phyloP scores from a whole-genome alignment of 1,140 invertebrate species.

The Tetramorium parvispinum region DNA sequence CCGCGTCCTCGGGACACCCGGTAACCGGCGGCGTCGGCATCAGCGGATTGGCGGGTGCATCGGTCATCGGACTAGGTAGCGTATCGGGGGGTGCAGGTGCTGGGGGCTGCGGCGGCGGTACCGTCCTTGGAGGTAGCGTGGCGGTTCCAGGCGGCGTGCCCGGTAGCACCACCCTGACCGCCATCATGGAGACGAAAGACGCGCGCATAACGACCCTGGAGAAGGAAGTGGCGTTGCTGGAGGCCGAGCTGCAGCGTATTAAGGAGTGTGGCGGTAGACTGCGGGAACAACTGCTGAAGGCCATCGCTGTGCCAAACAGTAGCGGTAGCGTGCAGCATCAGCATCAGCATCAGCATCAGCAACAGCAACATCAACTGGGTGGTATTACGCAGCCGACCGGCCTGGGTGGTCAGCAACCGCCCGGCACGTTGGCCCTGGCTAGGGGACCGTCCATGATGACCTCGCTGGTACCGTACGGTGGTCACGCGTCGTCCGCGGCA shows the following conservation, averaged over 20 bases:
- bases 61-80: conserved; percentile 80
- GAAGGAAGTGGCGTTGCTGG: conserved; percentile 91
- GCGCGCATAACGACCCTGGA: conserved; percentile 94
- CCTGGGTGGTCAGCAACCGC: conserved; percentile 71
- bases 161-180: conserved; percentile 90
- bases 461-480: conserved; percentile 78
- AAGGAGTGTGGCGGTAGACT: conserved; percentile 85
- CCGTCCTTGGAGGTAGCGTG: conserved; percentile 83
- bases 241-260: conserved; percentile 89
- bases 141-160: conserved; percentile 88
- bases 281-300: conserved; percentile 81
- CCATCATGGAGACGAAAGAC: conserved; percentile 94
- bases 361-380: conserved; percentile 36
- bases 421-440: conserved; percentile 72
- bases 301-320: conserved; percentile 79
- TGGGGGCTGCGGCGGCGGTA: conserved; percentile 87
- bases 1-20: conserved; percentile 83
- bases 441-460: conserved; percentile 77
- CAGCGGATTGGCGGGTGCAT: conserved; percentile 82
- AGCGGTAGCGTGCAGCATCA: conserved; percentile 38
- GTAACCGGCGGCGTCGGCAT: conserved; percentile 81
- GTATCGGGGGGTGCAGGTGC: conserved; percentile 63
- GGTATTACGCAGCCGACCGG: conserved; percentile 67
- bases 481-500: conserved; percentile 69
- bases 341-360: conserved; percentile 61